Conservation (phyloP, 2,113 vertebrate species). For the Brienomyrus longianalis region DNA sequence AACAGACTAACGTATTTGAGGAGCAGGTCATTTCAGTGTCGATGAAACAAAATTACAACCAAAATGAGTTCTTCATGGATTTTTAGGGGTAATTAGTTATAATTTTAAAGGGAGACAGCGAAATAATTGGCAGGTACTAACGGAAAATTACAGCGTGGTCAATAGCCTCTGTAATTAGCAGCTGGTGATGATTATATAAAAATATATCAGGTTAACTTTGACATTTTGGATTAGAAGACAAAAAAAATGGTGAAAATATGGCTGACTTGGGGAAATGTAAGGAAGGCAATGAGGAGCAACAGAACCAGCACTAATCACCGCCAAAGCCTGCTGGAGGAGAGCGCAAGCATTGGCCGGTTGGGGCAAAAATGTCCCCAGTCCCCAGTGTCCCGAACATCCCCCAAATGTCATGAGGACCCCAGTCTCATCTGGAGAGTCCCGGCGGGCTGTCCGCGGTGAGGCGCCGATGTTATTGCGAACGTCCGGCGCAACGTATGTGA, state of each 20-base stretch:
- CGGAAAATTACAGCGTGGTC: background rate
- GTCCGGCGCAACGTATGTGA: slow-evolving; percentile 58
- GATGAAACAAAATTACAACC: background rate
- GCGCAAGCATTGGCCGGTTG: slow-evolving; percentile 32
- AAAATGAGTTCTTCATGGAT: background rate
- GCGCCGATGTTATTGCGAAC: slow-evolving; percentile 51
- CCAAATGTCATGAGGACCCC: slow-evolving; percentile 55
- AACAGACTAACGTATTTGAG: background rate
- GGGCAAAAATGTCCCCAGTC: slow-evolving; percentile 32
- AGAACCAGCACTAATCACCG: slow-evolving; percentile 50
- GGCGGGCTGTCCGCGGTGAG: slow-evolving; percentile 33
- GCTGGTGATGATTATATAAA: slow-evolving; percentile 11
- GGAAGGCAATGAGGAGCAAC: slow-evolving; percentile 58
- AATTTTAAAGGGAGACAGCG: background rate
- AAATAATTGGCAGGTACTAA: background rate
- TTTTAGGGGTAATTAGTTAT: background rate
- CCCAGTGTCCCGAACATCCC: slow-evolving; percentile 42
- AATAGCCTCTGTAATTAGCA: background rate
- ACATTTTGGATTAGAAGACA: slow-evolving; percentile 5
- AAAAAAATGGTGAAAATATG: background rate
- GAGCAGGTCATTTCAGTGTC: slow-evolving; percentile 3
- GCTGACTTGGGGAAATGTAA: slow-evolving; percentile 48
- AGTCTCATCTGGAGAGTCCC: slow-evolving; percentile 47
- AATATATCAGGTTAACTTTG: slow-evolving; percentile 5
- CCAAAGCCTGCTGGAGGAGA: slow-evolving; percentile 24